A percentile compares a stretch with the other conserved stretches of the same genome.
These are phyloP conservation scores for Proisotoma minuta DNA, from an alignment of 2,888 invertebrate genomes.

Conservation along the genomic window DNA sequence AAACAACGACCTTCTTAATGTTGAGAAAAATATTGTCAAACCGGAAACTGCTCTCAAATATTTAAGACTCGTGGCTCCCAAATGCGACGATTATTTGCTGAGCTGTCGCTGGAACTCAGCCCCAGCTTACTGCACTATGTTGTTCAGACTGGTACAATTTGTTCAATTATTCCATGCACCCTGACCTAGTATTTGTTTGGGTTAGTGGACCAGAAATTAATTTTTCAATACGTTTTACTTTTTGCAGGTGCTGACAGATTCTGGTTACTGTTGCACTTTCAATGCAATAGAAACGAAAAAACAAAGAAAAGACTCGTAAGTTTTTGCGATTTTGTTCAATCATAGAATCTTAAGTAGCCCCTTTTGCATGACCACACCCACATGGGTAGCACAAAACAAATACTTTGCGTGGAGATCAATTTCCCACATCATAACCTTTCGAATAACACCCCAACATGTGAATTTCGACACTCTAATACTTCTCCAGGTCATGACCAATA, in stretches of 20 bases:
- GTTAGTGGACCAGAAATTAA: no score
- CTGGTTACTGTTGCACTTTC: slow-evolving; percentile 46
- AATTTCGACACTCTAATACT: no score
- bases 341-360: no score
- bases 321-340: not conserved
- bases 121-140: slow-evolving; percentile 24
- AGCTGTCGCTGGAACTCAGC: slow-evolving; percentile 40
- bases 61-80: slow-evolving; percentile 42
- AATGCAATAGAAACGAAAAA: slow-evolving; percentile 41
- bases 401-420: no score
- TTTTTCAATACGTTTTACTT: no score
- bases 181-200: not conserved
- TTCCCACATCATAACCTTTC: no score
- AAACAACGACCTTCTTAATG: slow-evolving; percentile 32
- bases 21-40: slow-evolving; percentile 22
- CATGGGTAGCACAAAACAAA: no score
- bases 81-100: slow-evolving; percentile 42
- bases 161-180: not conserved
- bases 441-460: no score
- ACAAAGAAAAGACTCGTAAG: slow-evolving; percentile 34
- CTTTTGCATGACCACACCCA: no score
- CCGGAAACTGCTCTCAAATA: slow-evolving; percentile 40
- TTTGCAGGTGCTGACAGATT: slow-evolving; percentile 39
- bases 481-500: no score
- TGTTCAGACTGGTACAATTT: slow-evolving; percentile 28